Evolutionary conservation across 1,140 invertebrate genomes (phyloP).

Genomic region (Leguminivora glycinivorella): DNA sequence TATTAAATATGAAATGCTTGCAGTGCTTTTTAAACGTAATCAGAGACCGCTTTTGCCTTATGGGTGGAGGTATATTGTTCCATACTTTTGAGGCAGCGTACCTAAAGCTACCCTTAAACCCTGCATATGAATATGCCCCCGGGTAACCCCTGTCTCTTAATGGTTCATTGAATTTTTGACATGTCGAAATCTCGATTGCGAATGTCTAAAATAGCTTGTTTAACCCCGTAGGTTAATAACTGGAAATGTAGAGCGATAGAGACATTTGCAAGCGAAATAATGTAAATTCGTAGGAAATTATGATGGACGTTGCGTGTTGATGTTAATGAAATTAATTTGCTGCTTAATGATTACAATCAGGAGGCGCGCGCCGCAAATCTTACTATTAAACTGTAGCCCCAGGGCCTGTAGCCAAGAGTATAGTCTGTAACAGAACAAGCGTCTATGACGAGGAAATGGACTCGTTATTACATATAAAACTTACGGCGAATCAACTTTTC

Average conservation of each 20-base stretch:
- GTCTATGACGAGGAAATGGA: too few species aligned
- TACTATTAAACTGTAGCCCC: conserved; percentile 31
- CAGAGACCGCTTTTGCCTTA: too few species aligned
- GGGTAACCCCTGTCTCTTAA: conserved; percentile 11
- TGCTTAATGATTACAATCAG: conserved; percentile 52
- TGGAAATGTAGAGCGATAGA: conserved; percentile 28
- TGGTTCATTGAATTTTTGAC: conserved; percentile 3
- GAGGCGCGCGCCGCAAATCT: conserved; percentile 33
- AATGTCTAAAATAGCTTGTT: neutral
- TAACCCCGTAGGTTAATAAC: neutral
- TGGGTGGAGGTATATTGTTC: too few species aligned
- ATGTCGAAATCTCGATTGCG: conserved; percentile 1
- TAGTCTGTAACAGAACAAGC: too few species aligned
- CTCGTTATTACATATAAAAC: too few species aligned
- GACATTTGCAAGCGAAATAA: conserved; percentile 36
- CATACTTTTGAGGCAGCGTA: too few species aligned
- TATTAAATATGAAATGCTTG: too few species aligned
- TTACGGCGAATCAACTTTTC: too few species aligned
- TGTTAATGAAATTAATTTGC: conserved; percentile 52
- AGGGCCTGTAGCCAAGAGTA: too few species aligned
- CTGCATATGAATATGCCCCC: conserved; percentile 15
- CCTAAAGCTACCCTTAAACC: too few species aligned
- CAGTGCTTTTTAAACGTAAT: too few species aligned
- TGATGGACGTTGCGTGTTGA: conserved; percentile 41
- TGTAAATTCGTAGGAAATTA: conserved; percentile 39